Evolutionary conservation across 1,140 invertebrate species (phyloP), one percentile per base, ranked within the genome.

Genomic region (Calephelis virginiensis): DNA sequence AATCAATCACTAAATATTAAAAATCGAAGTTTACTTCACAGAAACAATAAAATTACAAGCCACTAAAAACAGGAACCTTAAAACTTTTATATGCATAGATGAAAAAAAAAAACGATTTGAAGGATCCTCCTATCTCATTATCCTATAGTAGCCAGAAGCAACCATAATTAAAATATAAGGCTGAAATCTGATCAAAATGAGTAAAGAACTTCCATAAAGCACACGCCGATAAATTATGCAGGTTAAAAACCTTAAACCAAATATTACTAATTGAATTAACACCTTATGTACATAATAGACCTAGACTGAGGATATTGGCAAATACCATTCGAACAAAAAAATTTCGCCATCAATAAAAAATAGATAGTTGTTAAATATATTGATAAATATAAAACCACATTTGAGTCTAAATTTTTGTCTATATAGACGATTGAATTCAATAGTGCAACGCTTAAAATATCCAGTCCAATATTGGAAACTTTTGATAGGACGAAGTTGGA

Each of bases 401-500:
- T 60, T 17, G 28, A 40, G 47, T 37, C 2, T 45, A 28, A 28
- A 28, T 4, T 28, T n/a, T 28, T 28, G 28, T 28, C 40, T 63
- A 65, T 67, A 43, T 73, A 66, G 61, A 74, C 71, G 66, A 72
- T 64, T 50, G 68, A 71, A 67, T 68, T 50, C 69, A 71, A 67
- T 68, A 59, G 75, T 76, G 75, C 75, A 68, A 7, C 43, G 67
- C 70, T 28, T 28, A 28, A 67, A 69, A 61, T 69, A 43, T 43
- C 40, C n/a, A 40, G 75, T 76, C 72, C 72, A 69, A 49, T 38
- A 40, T 53, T 12, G 17, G 9, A 17, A 37, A 56, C 28, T 11
- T 56, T 4, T 28, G 12, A 56, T 6, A 53, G 10, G 53, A 37
- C 28, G 7, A 28, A 12, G 14, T 5, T 1, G 12, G 12, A 28